Conservation (phyloP, 1,140 invertebrate genomes). For the Tetramorium parvispinum region DNA sequence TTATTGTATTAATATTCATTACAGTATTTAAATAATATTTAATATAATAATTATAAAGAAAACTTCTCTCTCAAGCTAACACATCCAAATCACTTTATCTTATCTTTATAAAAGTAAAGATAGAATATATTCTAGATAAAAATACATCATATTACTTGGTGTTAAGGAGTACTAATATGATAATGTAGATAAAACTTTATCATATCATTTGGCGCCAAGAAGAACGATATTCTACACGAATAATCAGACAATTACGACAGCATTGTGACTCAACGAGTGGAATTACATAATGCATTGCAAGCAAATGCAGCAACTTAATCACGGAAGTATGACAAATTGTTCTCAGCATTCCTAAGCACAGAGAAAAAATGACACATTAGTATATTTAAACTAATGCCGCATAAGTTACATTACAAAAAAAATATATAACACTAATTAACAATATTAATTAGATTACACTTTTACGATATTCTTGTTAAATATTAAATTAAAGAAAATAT, state of each 20-base stretch:
- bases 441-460: background rate
- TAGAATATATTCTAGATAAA: background rate
- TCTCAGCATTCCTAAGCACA: conserved; percentile 20
- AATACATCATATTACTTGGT: conserved; percentile 3
- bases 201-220: conserved; percentile 5
- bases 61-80: background rate
- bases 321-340: conserved; percentile 54
- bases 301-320: conserved; percentile 54
- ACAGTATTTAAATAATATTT: background rate
- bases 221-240: conserved; percentile 2
- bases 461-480: background rate
- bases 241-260: conserved; percentile 55
- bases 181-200: background rate
- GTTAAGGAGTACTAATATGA: background rate
- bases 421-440: conserved; percentile 1
- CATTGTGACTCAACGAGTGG: background rate
- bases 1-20: background rate
- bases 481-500: background rate
- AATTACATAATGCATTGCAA: conserved; percentile 44
- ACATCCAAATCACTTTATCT: background rate
- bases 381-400: background rate
- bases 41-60: background rate
- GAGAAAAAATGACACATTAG: conserved; percentile 52
- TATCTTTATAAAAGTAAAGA: background rate
- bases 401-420: background rate